These are phyloP conservation scores for Noctua pronuba DNA, from an alignment of 2,888 invertebrate genomes.

Conservation along the genomic window DNA sequence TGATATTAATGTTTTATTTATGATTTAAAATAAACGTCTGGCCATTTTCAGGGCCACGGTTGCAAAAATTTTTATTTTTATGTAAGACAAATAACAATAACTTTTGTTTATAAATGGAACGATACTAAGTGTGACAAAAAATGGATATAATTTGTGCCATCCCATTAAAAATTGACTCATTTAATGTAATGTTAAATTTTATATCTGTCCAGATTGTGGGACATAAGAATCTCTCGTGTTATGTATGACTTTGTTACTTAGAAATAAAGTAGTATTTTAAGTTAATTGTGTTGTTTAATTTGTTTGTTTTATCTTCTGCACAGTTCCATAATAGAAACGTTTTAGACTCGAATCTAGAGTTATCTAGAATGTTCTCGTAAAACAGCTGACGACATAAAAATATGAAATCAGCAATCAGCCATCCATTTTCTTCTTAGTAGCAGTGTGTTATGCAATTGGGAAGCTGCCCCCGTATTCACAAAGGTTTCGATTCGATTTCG, in stretches of 20 bases:
- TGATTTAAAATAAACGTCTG: neutral
- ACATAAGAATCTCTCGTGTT: constrained; percentile 40
- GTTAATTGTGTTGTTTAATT: constrained; percentile 19
- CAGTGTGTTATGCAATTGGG: too few relatives aligned
- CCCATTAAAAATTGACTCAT: constrained; percentile 21
- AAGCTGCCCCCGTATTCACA: too few relatives aligned
- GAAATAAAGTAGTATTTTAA: constrained; percentile 63
- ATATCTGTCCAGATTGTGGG: constrained; percentile 11
- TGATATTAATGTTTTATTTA: neutral
- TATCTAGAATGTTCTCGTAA: neutral
- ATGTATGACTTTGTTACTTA: constrained; percentile 58
- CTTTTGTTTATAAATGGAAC: neutral
- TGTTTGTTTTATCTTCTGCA: neutral
- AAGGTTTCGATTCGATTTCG: too few relatives aligned
- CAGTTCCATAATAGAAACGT: neutral
- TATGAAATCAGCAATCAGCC: neutral
- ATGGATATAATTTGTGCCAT: constrained; percentile 54
- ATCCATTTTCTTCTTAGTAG: neutral
- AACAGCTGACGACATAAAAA: neutral
- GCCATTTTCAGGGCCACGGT: neutral
- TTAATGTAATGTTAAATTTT: constrained; percentile 14
- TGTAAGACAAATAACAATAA: neutral
- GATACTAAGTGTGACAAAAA: neutral
- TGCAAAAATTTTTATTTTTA: neutral
- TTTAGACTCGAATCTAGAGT: neutral